phyloP scores from a whole-genome alignment of 2,113 vertebrate species.

The Macaca fascicularis region T2T-MFA8v1.1 NC_088375.1:127168001-127168500 shows the following conservation, averaged over 20 bases:
- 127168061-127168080: slow-evolving; percentile 50
- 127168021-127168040: slow-evolving; percentile 58
- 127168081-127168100: neutral
- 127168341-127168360: neutral
- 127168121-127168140: neutral
- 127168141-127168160: neutral
- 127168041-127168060: slow-evolving; percentile 70
- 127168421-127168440: neutral
- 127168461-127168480: neutral
- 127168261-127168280: neutral
- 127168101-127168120: slow-evolving; percentile 52
- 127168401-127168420: neutral
- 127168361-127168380: neutral
- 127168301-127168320: neutral
- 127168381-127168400: neutral
- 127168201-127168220: neutral
- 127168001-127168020: slow-evolving; percentile 73
- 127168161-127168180: neutral
- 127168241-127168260: neutral
- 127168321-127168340: neutral
- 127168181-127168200: neutral
- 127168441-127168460: neutral
- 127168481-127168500: neutral
- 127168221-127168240: neutral
- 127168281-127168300: neutral